These are phyloP conservation scores for Gymnocheta viridis DNA, from an alignment of 2,888 invertebrate genomes.

Conservation along the genomic window DNA sequence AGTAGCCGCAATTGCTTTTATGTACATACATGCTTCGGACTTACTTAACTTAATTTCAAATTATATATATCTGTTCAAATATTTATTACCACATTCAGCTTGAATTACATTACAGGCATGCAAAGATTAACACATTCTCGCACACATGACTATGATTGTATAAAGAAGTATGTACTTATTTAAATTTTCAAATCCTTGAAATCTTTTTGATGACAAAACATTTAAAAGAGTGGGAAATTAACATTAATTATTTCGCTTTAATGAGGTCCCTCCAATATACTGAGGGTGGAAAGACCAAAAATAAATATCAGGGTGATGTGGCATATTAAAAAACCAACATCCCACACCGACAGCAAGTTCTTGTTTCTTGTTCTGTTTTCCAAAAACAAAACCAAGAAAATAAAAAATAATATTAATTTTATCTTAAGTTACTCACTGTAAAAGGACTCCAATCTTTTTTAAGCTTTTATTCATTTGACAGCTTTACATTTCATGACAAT, in stretches of 20 bases:
- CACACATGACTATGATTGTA: not conserved
- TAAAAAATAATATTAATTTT: no score
- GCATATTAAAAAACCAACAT: not conserved
- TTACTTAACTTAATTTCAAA: slow-evolving; percentile 47
- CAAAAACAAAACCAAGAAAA: no score
- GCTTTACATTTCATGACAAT: no score
- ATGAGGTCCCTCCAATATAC: not conserved
- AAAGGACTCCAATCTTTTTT: no score
- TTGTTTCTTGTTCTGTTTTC: no score
- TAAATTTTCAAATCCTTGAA: slow-evolving; percentile 15
- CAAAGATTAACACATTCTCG: not conserved
- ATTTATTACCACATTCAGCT: not conserved
- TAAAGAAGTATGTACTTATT: not conserved
- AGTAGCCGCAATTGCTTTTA: not conserved
- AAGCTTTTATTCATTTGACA: no score
- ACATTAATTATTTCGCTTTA: slow-evolving; percentile 14
- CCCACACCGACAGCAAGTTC: not conserved
- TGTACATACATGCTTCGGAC: slow-evolving; percentile 6
- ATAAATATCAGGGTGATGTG: not conserved
- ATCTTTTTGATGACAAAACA: slow-evolving; percentile 22
- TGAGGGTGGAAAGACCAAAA: not conserved
- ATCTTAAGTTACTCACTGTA: no score
- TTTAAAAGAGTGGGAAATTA: slow-evolving; percentile 38
- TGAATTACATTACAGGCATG: not conserved
- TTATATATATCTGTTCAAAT: slow-evolving; percentile 9